Percentiles rank a stretch among this genome's conserved stretches.
Evolutionary conservation across 2,113 vertebrate genomes (phyloP).

Genomic region (Equus quagga): DNA sequence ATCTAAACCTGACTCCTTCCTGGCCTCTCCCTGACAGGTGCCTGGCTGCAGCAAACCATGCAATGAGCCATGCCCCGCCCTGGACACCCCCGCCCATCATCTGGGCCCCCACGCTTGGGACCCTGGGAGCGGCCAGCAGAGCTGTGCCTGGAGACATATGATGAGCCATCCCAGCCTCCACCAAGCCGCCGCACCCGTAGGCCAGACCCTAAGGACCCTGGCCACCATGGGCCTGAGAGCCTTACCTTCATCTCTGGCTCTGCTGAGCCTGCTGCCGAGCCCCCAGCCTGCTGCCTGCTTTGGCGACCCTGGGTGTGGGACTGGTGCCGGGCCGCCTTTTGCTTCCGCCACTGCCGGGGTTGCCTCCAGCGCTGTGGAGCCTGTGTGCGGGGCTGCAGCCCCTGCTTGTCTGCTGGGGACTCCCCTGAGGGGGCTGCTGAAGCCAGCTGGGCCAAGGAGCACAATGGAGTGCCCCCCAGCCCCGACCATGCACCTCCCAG

Average conservation of each 20-base stretch:
- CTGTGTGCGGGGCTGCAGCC: conserved; percentile 89
- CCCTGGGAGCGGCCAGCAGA: conserved; percentile 82
- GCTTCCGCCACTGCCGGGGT: conserved; percentile 88
- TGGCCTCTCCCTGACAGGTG: conserved; percentile 75
- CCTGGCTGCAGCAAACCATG: conserved; percentile 71
- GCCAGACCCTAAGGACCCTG: conserved; percentile 87
- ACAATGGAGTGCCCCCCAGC: conserved; percentile 90
- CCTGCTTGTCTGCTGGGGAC: conserved; percentile 86
- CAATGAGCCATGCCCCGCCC: conserved; percentile 90
- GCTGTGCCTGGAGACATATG: conserved; percentile 87
- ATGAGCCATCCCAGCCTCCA: conserved; percentile 84
- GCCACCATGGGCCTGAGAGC: conserved; percentile 89
- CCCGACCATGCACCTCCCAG: conserved; percentile 84
- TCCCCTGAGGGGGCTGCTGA: conserved; percentile 84
- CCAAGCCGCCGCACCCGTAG: conserved; percentile 80
- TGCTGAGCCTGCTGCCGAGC: conserved; percentile 85
- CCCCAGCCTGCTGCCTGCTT: conserved; percentile 91
- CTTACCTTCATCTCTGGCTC: conserved; percentile 94
- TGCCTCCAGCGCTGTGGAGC: conserved; percentile 89
- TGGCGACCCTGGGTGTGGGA: conserved; percentile 94
- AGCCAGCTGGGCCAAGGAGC: conserved; percentile 82
- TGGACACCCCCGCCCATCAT: conserved; percentile 84
- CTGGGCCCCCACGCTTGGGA: conserved; percentile 83
- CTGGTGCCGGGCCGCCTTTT: conserved; percentile 91
- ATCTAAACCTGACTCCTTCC: conserved; percentile 26